Evolutionary conservation across 2,797 vertebrate genomes (phyloP).

Genomic region (Melanotaenia nigrans): DNA sequence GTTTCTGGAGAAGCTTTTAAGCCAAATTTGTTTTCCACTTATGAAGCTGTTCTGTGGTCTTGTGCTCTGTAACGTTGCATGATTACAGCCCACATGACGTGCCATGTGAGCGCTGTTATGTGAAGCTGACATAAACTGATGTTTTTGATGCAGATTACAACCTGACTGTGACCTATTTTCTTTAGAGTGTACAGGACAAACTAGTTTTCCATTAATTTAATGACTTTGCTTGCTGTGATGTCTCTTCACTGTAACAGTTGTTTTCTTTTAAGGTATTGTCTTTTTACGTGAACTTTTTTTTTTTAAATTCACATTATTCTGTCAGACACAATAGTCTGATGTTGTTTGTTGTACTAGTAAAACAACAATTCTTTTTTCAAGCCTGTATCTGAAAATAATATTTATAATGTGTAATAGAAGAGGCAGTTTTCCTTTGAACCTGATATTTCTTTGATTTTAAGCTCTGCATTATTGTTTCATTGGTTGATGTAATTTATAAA

Average conservation of each 20-base stretch:
- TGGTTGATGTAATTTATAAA: no score
- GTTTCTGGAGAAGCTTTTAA: constrained; percentile 3
- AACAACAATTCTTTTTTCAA: background rate
- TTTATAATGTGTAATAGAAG: background rate
- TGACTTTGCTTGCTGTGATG: constrained; percentile 14
- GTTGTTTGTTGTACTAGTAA: constrained; percentile 22
- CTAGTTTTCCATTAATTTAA: constrained; percentile 24
- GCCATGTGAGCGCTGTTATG: background rate
- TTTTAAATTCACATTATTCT: constrained; percentile 6
- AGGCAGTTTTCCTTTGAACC: constrained; percentile 12
- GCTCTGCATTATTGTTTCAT: no score
- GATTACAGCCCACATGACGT: constrained; percentile 29
- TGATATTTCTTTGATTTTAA: background rate
- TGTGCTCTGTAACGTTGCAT: constrained; percentile 40
- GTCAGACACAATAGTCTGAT: constrained; percentile 17
- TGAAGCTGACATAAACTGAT: constrained; percentile 6
- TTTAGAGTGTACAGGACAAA: background rate
- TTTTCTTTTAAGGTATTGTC: constrained; percentile 20
- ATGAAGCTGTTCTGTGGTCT: constrained; percentile 16
- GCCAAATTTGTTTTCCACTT: constrained; percentile 10
- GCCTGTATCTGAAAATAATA: background rate
- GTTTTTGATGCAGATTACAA: constrained; percentile 14
- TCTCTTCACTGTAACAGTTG: constrained; percentile 42
- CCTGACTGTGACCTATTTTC: constrained; percentile 2
- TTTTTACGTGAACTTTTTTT: constrained; percentile 24